Percentiles rank a stretch among this genome's conserved stretches.
These are phyloP conservation scores for Oxyura jamaicensis DNA, from an alignment of 2,113 vertebrate genomes.

Conservation along the genomic window DNA sequence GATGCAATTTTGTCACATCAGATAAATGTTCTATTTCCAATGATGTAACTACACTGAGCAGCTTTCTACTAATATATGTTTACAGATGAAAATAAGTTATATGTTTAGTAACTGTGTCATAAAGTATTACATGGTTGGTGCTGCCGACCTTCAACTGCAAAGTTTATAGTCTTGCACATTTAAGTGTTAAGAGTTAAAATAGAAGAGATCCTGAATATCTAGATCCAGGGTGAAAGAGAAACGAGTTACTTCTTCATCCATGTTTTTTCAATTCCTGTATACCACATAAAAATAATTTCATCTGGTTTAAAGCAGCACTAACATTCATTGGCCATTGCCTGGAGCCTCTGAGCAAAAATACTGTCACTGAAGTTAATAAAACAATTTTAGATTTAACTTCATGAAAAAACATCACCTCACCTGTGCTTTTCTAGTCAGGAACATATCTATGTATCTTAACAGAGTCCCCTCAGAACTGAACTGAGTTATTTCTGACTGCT, in stretches of 20 bases:
- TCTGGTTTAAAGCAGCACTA: neutral
- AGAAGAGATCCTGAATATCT: neutral
- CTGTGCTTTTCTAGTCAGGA: neutral
- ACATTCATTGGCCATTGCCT: neutral
- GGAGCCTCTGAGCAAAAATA: neutral
- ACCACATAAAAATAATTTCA: neutral
- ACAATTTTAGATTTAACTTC: neutral
- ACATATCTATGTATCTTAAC: neutral
- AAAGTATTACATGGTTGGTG: neutral
- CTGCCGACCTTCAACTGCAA: neutral
- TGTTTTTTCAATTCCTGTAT: neutral
- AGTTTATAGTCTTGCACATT: neutral
- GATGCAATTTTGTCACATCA: neutral
- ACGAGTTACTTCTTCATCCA: neutral
- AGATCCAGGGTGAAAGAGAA: neutral
- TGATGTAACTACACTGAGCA: neutral
- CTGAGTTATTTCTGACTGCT: neutral
- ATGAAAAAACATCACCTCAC: neutral
- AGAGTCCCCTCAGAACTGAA: no score
- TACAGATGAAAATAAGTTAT: neutral
- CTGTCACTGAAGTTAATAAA: neutral
- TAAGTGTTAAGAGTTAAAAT: neutral
- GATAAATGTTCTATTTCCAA: neutral
- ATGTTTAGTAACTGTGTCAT: neutral
- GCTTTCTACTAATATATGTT: rapidly evolving